phyloP scores from a whole-genome alignment of 2,797 vertebrate species.

The Brachyrhaphis roseni region DNA sequence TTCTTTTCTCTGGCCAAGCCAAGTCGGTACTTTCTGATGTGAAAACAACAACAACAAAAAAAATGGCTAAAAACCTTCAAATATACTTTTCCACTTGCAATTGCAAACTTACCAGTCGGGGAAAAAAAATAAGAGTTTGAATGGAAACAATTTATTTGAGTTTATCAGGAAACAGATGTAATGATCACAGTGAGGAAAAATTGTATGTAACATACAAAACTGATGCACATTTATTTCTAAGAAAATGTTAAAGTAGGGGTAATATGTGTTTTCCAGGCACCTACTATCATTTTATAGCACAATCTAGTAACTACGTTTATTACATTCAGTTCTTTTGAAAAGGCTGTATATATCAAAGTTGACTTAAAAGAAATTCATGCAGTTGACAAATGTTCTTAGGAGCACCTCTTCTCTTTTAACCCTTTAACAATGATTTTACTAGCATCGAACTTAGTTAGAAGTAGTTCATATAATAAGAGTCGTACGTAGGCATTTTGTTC shows the following conservation, averaged over 20 bases:
- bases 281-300: no score
- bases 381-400: no score
- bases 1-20: neutral
- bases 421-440: no score
- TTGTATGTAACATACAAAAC: neutral
- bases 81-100: neutral
- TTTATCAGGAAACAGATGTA: neutral
- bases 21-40: neutral
- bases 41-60: neutral
- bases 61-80: neutral
- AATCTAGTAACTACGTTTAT: no score
- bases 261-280: no score
- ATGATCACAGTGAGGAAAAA: neutral
- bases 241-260: neutral
- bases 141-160: neutral
- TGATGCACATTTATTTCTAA: neutral
- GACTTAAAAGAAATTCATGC: no score
- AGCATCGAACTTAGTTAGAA: no score
- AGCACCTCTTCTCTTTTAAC: no score
- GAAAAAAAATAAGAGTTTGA: neutral
- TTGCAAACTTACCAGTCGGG: neutral
- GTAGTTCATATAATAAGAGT: no score
- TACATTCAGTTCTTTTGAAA: no score
- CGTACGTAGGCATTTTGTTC: no score
- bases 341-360: no score